These are phyloP conservation scores for Coenonympha glycerion DNA, from an alignment of 2,888 invertebrate species.

Conservation along the genomic window DNA sequence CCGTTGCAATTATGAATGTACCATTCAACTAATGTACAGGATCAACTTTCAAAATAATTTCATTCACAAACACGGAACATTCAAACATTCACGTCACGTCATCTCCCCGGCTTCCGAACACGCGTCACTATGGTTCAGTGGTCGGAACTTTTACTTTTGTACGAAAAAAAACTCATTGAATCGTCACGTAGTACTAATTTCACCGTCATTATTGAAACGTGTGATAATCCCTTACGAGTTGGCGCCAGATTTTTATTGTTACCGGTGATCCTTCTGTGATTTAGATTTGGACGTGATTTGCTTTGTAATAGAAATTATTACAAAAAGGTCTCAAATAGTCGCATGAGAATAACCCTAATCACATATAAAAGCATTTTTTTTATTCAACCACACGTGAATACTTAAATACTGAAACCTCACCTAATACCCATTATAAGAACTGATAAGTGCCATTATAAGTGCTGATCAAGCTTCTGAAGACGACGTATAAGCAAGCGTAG, in stretches of 20 bases:
- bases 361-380: too few relatives aligned
- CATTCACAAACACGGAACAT: slow-evolving; percentile 40
- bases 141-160: slow-evolving; percentile 60
- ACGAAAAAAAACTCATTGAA: slow-evolving; percentile 43
- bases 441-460: too few relatives aligned
- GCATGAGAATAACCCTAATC: background rate
- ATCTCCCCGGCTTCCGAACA: slow-evolving; percentile 54
- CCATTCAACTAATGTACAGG: slow-evolving; percentile 31
- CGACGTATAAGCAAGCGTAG: too few relatives aligned
- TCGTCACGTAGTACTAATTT: slow-evolving; percentile 67
- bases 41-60: slow-evolving; percentile 39
- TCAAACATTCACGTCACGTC: slow-evolving; percentile 49
- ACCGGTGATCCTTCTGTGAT: slow-evolving; percentile 36
- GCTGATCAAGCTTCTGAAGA: too few relatives aligned
- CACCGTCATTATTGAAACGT: slow-evolving; percentile 66
- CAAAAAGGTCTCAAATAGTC: background rate
- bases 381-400: too few relatives aligned
- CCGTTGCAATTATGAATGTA: too few relatives aligned
- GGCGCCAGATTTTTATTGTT: slow-evolving; percentile 70
- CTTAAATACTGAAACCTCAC: too few relatives aligned
- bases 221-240: slow-evolving; percentile 60
- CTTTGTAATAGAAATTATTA: slow-evolving; percentile 23
- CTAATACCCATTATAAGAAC: too few relatives aligned
- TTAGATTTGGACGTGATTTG: slow-evolving; percentile 29
- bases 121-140: slow-evolving; percentile 45